Conservation (phyloP, 2,797 vertebrate species). For the Micropoecilia bifurca region DNA sequence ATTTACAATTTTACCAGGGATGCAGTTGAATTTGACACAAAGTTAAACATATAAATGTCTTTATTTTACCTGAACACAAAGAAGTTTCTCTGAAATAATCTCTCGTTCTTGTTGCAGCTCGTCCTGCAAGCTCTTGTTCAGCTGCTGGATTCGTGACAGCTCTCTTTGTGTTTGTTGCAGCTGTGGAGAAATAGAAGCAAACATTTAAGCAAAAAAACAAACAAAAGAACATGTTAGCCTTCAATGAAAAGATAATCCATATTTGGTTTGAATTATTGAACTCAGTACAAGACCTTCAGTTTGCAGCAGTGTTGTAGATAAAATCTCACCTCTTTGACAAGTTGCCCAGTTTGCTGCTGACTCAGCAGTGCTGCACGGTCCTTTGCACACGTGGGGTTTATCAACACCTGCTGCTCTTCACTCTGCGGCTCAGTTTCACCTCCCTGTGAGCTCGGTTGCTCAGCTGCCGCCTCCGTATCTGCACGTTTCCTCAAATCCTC, state of each 20-base stretch:
- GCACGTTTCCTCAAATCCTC: conserved; percentile 34
- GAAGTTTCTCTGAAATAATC: conserved; percentile 22
- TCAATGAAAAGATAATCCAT: background rate
- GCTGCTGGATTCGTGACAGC: conserved; percentile 84
- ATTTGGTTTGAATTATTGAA: background rate
- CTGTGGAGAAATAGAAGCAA: conserved; percentile 63
- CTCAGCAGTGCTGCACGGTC: conserved; percentile 48
- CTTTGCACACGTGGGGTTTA: conserved; percentile 35
- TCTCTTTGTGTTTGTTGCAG: conserved; percentile 90
- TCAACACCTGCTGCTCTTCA: conserved; percentile 84
- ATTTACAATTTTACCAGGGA: background rate
- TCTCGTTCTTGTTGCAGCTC: conserved; percentile 69
- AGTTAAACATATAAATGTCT: background rate
- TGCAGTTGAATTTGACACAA: background rate
- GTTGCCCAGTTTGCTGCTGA: conserved; percentile 79
- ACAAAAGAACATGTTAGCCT: background rate
- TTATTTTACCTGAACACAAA: conserved; percentile 39
- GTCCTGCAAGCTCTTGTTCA: conserved; percentile 87
- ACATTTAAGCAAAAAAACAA: background rate
- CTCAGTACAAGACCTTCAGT: background rate
- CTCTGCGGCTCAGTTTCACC: conserved; percentile 77
- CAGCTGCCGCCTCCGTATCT: conserved; percentile 73
- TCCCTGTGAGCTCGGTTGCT: conserved; percentile 79
- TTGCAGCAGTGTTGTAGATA: background rate
- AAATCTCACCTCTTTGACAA: conserved; percentile 88